Base-by-base conservation (phyloP, 2,113 vertebrate species). In the Todiramphus saurophagus region DNA sequence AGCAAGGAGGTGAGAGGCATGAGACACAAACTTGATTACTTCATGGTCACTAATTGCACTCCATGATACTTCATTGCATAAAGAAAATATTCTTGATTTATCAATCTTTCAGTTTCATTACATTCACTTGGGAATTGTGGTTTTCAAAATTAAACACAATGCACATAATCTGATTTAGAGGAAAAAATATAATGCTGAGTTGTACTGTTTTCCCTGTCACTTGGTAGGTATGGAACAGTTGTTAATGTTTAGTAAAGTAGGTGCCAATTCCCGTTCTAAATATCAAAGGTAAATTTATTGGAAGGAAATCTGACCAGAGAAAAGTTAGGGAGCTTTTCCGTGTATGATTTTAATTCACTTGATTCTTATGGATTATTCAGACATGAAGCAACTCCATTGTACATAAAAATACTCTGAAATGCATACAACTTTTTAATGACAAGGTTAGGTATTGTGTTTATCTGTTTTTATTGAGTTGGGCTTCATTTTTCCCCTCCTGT, bases 21-120 rank as follows among this genome's bases (percentile, higher is more conserved):
- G 5, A 96, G 56, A 53, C 30, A 74, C 30, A 88, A 86, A 67
- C 55, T 46, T 83, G 74, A 67, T 95, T 86, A 80, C 44, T 94
- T 94, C 41, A 30, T 14, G 37, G 41, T 90, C 68, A 58, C 62
- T 97, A 74, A 84, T 67, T 80, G 41, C 51, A 31, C 44, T 89
- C 67, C 13, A 5, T 53, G 60, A 50, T 68, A 87, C 63, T 39
- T 84, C 7, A 0, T 19, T 93, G 53, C 78, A 48, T 67, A 53
- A 77, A 76, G 75, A 94, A 92, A 90, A 84, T 82, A 50, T 27
- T 88, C 48, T 64, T 80, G 66, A 87, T 89, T 96, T 94, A 75
- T 80, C 33, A 92, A 7, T 85, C 62, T 72, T 81, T 62, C n/a
- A 39, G 48, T 90, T 92, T 82, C 35, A 46, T 62, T 55, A 48